Base-by-base conservation (phyloP, 2,888 invertebrate species). In the Cataglyphis cursor region DNA sequence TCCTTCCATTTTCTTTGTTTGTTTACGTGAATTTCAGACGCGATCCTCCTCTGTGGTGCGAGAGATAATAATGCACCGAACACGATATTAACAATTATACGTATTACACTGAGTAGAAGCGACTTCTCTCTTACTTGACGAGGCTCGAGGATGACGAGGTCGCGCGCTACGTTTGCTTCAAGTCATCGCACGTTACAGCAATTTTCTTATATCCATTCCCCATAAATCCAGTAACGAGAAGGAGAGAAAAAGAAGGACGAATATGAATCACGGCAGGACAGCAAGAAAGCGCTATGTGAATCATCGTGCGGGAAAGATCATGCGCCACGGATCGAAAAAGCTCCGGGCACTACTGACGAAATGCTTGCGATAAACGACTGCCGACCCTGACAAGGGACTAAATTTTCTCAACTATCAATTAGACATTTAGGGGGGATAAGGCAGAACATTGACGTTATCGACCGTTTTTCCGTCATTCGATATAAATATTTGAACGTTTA, bases 231-330 rank as follows among this genome's bases (percentile, higher is more conserved):
- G 59, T 3, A 54, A 81, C 15, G 15, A 18, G 24, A 21, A 21
- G 18, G 15, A 41, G 51, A 41, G 35, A 68, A 38, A 65, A 18
- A 68, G 48, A 38, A 41, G 65, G 35, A 74, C 44, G 31, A 21
- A 57, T 24, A 28, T 82, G 76, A 82, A 65, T 82, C 82, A 75
- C 48, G n/a, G 62, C 31, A 35, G 38, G 59, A 38, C n/a, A 18
- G 28, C 82, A 44, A 75, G 75, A 75, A 82, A 82, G 41, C n/a
- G n/a, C 8, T 57, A 35, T 24, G 18, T 82, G 75, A 75, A 59
- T 65, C 82, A 59, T 75, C 61, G 59, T 48, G 21, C 44, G 38
- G 24, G 24, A 5, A 48, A 21, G 51, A 57, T 41, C 38, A 41
- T 28, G 38, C n/a, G 35, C n/a, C 44, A 1, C 31, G 21, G 64